A percentile compares a stretch with the other conserved stretches of the same genome.
Evolutionary conservation across 2,113 vertebrate species (phyloP).

Genomic region (Ageneiosus marmoratus): DNA sequence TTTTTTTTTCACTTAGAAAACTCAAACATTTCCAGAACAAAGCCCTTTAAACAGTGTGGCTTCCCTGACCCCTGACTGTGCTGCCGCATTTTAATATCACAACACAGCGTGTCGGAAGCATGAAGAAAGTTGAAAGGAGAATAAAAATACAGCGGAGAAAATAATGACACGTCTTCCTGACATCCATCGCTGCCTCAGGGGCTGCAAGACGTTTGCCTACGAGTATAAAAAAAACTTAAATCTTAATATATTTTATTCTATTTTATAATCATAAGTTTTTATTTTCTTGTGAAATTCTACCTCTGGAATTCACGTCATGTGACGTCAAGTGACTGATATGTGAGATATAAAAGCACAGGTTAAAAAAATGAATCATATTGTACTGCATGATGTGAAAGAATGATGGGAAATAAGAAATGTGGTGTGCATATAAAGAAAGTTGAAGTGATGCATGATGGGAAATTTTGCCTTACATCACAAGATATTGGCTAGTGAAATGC

Average conservation of each 20-base stretch:
- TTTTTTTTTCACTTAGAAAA: not conserved
- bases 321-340: not conserved
- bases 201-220: not conserved
- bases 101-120: not conserved
- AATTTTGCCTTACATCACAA: too few relatives aligned
- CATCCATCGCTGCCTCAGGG: not conserved
- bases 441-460: too few relatives aligned
- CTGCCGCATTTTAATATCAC: slow-evolving; percentile 12
- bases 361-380: too few relatives aligned
- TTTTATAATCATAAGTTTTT: not conserved
- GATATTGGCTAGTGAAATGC: too few relatives aligned
- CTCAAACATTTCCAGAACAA: not conserved
- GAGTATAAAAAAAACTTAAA: not conserved
- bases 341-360: too few relatives aligned
- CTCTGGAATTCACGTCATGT: too few relatives aligned
- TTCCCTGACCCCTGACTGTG: not conserved
- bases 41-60: not conserved
- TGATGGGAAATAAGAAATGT: too few relatives aligned
- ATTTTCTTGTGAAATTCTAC: not conserved
- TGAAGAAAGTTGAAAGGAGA: not conserved
- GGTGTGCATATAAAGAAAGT: too few relatives aligned
- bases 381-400: too few relatives aligned
- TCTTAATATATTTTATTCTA: not conserved
- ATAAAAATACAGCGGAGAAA: slow-evolving; percentile 1
- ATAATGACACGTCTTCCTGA: not conserved